Percentiles rank a stretch among this genome's conserved stretches.
Conservation (phyloP, 2,888 invertebrate genomes). For the Agrotis clavis region DNA sequence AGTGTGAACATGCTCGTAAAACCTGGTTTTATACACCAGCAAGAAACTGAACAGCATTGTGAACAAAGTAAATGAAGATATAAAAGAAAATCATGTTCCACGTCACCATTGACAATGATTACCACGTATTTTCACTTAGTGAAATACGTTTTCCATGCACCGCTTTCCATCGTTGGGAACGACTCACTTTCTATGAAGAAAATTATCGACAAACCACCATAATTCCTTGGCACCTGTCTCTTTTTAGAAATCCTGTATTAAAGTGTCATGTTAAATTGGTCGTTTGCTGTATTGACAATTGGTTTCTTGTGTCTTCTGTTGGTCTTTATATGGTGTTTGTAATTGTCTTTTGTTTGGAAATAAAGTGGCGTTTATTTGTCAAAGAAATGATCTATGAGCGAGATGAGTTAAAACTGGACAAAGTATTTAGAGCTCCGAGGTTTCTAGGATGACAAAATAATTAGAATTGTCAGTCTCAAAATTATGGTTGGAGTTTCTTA, state of each 20-base stretch:
- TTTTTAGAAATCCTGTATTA: constrained; percentile 16
- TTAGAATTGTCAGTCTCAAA: background rate
- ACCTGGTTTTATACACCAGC: background rate
- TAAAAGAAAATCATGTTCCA: constrained; percentile 39
- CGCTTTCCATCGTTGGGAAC: constrained; percentile 76
- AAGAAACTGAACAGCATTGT: constrained; percentile 26
- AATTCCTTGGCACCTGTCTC: constrained; percentile 56
- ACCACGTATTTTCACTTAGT: constrained; percentile 77
- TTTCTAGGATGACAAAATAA: background rate
- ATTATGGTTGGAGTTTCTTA: background rate
- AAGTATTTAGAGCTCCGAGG: background rate
- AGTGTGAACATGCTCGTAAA: constrained; percentile 1
- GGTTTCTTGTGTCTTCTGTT: constrained; percentile 75
- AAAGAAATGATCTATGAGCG: constrained; percentile 48
- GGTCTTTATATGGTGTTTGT: constrained; percentile 70
- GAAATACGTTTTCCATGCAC: constrained; percentile 82
- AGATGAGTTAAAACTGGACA: background rate
- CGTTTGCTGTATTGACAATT: constrained; percentile 71
- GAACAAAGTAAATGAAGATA: constrained; percentile 25
- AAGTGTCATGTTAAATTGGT: constrained; percentile 52
- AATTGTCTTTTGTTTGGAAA: constrained; percentile 76
- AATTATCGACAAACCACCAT: constrained; percentile 70
- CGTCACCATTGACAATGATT: constrained; percentile 61
- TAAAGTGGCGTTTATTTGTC: constrained; percentile 65
- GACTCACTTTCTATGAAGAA: constrained; percentile 80